Conservation (phyloP, 2,888 invertebrate genomes). For the Cheilosia impressa region DNA sequence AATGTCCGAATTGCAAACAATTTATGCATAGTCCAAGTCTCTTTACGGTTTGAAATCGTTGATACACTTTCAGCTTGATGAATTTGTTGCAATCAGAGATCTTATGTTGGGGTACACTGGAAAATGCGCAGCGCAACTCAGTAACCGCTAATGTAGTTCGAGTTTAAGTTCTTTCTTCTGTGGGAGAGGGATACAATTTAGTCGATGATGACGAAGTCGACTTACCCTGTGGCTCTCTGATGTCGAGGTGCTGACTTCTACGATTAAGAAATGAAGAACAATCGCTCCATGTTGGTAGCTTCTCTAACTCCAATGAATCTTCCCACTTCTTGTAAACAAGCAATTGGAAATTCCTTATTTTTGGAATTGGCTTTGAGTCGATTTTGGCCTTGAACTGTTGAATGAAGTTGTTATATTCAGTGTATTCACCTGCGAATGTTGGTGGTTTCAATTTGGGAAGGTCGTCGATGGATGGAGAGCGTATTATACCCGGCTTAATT, state of each 20-base stretch:
- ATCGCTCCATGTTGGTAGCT: no score
- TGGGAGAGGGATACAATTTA: background rate
- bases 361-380: slow-evolving; percentile 27
- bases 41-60: slow-evolving; percentile 33
- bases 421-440: slow-evolving; percentile 38
- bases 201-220: background rate
- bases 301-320: no score
- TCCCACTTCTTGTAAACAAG: no score
- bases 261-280: background rate
- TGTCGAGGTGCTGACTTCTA: background rate
- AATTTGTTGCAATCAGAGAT: slow-evolving; percentile 41
- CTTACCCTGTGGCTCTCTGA: background rate
- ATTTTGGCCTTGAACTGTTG: slow-evolving; percentile 39
- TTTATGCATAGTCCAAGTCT: slow-evolving; percentile 37
- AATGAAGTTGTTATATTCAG: slow-evolving; percentile 35
- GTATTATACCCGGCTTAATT: background rate
- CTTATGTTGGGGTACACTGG: slow-evolving; percentile 11
- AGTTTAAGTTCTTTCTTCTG: background rate
- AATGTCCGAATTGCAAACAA: slow-evolving; percentile 20
- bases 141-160: background rate
- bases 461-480: background rate
- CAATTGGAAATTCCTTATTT: slow-evolving; percentile 42
- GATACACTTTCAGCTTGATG: slow-evolving; percentile 22
- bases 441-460: slow-evolving; percentile 39
- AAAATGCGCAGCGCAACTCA: slow-evolving; percentile 24